These are phyloP conservation scores for Anniella stebbinsi DNA, from an alignment of 2,797 vertebrate species.

Conservation along the genomic window DNA sequence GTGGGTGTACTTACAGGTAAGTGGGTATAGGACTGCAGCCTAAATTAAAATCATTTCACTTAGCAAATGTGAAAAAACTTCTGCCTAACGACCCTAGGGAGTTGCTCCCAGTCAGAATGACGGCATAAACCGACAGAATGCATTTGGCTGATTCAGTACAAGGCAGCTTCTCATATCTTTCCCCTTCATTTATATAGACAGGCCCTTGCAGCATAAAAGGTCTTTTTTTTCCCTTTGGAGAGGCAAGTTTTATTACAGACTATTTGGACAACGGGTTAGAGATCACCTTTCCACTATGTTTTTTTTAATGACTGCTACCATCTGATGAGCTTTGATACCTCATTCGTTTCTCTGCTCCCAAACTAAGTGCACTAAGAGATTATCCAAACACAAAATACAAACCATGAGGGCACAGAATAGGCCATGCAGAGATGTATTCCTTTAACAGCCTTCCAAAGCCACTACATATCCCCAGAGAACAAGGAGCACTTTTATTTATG, in stretches of 20 bases:
- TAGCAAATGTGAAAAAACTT: not conserved
- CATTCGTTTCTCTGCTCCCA: not conserved
- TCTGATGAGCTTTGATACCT: not conserved
- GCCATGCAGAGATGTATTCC: not conserved
- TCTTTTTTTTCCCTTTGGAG: not conserved
- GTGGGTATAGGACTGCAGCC: not conserved
- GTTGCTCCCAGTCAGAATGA: not conserved
- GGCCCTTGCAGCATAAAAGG: not conserved
- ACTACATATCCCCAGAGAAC: not conserved
- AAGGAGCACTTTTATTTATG: not conserved
- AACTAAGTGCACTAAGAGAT: not conserved
- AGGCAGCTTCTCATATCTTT: slow-evolving; percentile 1
- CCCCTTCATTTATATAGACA: slow-evolving; percentile 3
- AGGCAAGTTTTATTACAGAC: slow-evolving; percentile 5
- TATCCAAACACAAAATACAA: slow-evolving; percentile 5
- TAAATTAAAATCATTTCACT: not conserved
- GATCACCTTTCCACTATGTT: not conserved
- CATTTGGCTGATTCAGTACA: not conserved
- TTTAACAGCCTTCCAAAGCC: not conserved
- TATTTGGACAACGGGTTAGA: slow-evolving; percentile 11
- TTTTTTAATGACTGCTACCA: not conserved
- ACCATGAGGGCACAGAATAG: not conserved
- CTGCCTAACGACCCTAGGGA: not conserved
- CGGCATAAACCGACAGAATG: not conserved
- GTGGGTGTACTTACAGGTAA: too few relatives aligned